These are phyloP conservation scores for Phocoena sinus DNA, from an alignment of 2,113 vertebrate species.

Conservation along the genomic window DNA sequence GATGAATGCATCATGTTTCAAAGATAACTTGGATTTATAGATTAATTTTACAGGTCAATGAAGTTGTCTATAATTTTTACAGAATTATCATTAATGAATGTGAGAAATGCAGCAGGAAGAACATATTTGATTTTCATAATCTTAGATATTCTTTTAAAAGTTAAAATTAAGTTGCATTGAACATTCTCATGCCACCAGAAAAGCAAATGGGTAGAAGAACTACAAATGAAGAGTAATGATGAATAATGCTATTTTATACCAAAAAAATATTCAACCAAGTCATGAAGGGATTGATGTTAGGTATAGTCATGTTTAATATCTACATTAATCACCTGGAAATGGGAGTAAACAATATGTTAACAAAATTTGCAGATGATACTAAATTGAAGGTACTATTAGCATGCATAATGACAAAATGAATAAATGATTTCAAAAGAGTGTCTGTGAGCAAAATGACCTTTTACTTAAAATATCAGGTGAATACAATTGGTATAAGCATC, in stretches of 20 bases:
- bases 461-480: background rate
- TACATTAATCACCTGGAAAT: slow-evolving; percentile 57
- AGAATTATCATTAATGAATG: slow-evolving; percentile 17
- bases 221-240: slow-evolving; percentile 17
- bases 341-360: slow-evolving; percentile 50
- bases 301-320: slow-evolving; percentile 37
- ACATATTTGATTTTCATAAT: slow-evolving; percentile 39
- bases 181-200: slow-evolving; percentile 30
- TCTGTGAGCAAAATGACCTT: slow-evolving; percentile 8
- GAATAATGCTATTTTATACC: slow-evolving; percentile 23
- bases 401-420: background rate
- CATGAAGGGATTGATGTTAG: background rate
- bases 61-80: slow-evolving; percentile 10
- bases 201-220: slow-evolving; percentile 31
- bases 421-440: background rate
- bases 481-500: background rate
- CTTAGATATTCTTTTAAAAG: slow-evolving; percentile 15
- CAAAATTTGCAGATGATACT: slow-evolving; percentile 47
- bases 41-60: slow-evolving; percentile 44
- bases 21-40: slow-evolving; percentile 18
- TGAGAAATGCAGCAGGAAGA: slow-evolving; percentile 13
- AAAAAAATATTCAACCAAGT: slow-evolving; percentile 1
- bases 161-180: slow-evolving; percentile 44
- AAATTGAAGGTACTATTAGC: slow-evolving; percentile 4
- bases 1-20: background rate